phyloP scores from a whole-genome alignment of 2,113 vertebrate genomes.

The Rhineura floridana region DNA sequence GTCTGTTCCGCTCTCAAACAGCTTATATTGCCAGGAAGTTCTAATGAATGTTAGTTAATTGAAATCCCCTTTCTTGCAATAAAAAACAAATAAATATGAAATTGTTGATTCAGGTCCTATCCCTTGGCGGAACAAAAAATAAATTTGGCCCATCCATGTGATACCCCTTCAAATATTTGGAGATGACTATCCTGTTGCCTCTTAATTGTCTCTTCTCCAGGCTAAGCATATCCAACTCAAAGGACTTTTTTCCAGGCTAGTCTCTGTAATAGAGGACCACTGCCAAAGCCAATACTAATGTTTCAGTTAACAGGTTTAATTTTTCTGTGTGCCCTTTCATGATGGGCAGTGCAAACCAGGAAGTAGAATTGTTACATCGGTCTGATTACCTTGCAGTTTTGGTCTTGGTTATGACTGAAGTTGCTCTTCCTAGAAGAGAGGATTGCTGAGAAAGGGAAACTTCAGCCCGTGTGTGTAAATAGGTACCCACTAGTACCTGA shows the following conservation, averaged over 20 bases:
- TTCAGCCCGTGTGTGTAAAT: not conserved
- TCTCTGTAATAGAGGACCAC: not conserved
- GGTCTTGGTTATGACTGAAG: not conserved
- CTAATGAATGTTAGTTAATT: too few relatives aligned
- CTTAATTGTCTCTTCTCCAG: too few relatives aligned
- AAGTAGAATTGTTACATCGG: not conserved
- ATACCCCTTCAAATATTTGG: too few relatives aligned
- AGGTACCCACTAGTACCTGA: not conserved
- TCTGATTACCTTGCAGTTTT: not conserved
- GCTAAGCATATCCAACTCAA: too few relatives aligned
- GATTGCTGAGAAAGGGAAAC: not conserved
- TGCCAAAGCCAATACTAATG: not conserved
- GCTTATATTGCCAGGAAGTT: too few relatives aligned
- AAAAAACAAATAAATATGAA: too few relatives aligned
- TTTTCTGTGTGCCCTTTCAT: not conserved
- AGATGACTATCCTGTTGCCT: too few relatives aligned
- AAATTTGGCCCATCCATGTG: too few relatives aligned
- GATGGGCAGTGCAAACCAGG: not conserved
- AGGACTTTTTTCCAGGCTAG: not conserved
- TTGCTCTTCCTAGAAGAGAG: not conserved
- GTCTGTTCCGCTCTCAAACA: too few relatives aligned
- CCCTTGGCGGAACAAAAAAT: too few relatives aligned
- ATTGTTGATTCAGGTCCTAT: too few relatives aligned
- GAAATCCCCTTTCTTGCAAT: too few relatives aligned
- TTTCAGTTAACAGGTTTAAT: not conserved